Evolutionary conservation across 2,113 vertebrate genomes (phyloP).

Genomic region (Bos taurus): DNA sequence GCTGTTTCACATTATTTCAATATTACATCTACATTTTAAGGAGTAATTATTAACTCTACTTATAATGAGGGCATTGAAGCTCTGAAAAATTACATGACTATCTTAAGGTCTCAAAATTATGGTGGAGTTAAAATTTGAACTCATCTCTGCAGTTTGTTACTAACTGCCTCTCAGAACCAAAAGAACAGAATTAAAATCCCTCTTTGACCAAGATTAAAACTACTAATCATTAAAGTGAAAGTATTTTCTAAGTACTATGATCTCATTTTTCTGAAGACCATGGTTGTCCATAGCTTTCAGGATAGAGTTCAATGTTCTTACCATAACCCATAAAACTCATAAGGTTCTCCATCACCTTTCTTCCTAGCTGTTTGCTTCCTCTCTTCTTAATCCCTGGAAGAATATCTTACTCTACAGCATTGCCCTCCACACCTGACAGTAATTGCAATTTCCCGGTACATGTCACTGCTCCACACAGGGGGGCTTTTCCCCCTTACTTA

Average conservation of each 20-base stretch:
- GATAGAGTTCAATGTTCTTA: background rate
- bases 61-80: background rate
- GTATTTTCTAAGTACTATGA: background rate
- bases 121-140: slow-evolving; percentile 3
- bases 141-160: background rate
- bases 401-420: background rate
- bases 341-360: background rate
- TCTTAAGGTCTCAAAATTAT: background rate
- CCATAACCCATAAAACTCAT: background rate
- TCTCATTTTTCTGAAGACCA: background rate
- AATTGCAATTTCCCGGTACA: background rate
- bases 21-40: background rate
- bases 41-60: background rate
- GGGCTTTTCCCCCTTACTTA: background rate
- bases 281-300: background rate
- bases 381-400: background rate
- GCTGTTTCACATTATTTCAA: background rate
- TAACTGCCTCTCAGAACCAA: background rate
- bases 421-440: background rate
- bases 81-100: background rate
- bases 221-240: background rate
- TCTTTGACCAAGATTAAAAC: background rate
- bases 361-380: background rate
- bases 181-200: background rate
- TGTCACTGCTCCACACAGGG: rapidly evolving